Conservation (phyloP, 64 coral and sea anemone species). For the Catalaphyllia jardinei region DNA sequence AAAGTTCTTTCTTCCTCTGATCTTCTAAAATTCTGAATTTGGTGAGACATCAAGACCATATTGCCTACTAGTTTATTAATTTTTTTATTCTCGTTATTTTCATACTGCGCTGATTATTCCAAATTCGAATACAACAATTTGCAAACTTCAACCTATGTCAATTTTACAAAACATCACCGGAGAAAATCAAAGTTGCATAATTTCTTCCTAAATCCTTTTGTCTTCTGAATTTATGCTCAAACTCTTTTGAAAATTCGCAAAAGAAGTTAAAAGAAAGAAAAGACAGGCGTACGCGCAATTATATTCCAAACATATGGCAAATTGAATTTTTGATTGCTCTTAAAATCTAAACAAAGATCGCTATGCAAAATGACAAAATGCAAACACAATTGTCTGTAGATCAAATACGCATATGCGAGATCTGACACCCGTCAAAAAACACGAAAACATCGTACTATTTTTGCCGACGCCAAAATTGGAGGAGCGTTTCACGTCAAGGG, state of each 20-base stretch:
- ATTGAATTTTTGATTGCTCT: not conserved
- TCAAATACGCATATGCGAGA: not conserved
- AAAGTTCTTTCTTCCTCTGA: no score
- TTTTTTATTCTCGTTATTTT: no score
- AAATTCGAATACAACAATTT: no score
- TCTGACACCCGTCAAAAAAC: not conserved
- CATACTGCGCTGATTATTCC: no score
- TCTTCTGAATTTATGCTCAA: no score
- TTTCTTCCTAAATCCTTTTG: no score
- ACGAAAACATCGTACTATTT: conserved; percentile 3
- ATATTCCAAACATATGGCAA: not conserved
- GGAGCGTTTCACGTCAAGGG: not conserved
- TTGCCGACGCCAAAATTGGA: not conserved
- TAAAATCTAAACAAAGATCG: not conserved
- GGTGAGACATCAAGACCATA: no score
- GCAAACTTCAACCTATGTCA: no score
- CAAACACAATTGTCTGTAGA: conserved; percentile 8
- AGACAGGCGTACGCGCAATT: not conserved
- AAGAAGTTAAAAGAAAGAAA: not conserved
- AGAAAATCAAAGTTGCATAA: no score
- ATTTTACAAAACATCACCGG: no score
- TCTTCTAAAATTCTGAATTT: no score
- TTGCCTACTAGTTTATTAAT: no score
- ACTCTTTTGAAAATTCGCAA: not conserved
- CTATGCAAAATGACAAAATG: not conserved